These are phyloP conservation scores for Tragelaphus oryx DNA, from an alignment of 2,797 vertebrate species.

Conservation along the genomic window DNA sequence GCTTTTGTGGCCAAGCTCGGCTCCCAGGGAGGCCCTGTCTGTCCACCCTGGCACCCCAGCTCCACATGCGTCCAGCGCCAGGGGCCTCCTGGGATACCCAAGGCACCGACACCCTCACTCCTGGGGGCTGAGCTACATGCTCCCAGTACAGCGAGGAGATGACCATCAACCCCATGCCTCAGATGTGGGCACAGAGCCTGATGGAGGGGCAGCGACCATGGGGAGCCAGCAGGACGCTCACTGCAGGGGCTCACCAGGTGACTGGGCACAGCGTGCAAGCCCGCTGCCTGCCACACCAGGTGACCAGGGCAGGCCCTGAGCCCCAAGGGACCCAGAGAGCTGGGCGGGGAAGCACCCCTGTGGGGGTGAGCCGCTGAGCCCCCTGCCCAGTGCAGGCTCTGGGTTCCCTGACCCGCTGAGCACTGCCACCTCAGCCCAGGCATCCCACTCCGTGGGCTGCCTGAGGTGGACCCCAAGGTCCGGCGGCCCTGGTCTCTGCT, in stretches of 20 bases:
- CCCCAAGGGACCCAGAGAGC: neutral
- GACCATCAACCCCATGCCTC: neutral
- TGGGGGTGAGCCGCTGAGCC: neutral
- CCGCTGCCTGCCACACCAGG: neutral
- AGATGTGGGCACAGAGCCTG: neutral
- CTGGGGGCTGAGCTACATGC: neutral
- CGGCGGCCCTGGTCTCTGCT: neutral
- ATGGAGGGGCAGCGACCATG: neutral
- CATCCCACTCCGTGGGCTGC: neutral
- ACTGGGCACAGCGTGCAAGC: neutral
- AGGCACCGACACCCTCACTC: neutral
- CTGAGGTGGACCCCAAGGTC: neutral
- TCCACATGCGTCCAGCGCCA: neutral
- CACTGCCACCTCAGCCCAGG: neutral
- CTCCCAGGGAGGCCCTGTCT: neutral
- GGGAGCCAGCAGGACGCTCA: neutral
- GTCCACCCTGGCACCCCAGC: neutral
- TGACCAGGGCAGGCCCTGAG: neutral
- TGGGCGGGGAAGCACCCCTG: no score
- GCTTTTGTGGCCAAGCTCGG: neutral
- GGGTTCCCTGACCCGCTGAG: neutral
- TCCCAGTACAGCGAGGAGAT: neutral
- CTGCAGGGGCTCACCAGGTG: neutral
- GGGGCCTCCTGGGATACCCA: neutral
- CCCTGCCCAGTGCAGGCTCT: no score